Evolutionary conservation across 2,113 vertebrate species (phyloP), one percentile per base, ranked within the genome.

Genomic region (Cynoglossus semilaevis): DNA sequence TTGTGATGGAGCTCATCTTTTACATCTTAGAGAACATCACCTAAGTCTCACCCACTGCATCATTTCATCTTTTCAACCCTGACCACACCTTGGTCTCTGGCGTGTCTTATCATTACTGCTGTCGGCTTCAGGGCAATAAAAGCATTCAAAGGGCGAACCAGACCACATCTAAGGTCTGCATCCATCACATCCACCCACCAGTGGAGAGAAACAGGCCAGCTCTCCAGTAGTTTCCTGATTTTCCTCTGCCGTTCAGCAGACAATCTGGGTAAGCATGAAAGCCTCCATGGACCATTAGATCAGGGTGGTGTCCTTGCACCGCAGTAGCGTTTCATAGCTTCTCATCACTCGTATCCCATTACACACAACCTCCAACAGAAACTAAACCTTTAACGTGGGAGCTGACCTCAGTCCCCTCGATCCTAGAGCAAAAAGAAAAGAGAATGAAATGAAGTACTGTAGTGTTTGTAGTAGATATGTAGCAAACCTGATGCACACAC

Each of bases 11-110:
- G 84, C 93, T 98, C 78, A 93, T 96, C 87, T 98, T 98, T 88
- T 98, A 97, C 91, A 96, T 98, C 84, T 90, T 98, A 82, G 96
- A 98, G 84, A 96, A 94, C 89, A 95, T 97, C 82, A 93, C 93
- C 53, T 98, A 91, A 79, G 57, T 14, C 4, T 0, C 48, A 15
- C 15, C 15, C 16, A 1, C 29, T 75, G 77, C 17, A 48, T 19
- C 1, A 12, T 15, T 18, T 41, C 34, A 46, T 70, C 53, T 42
- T 55, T 46, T 48, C n/a, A 53, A 69, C 68, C 59, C 62, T 46
- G 72, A 77, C 66, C 62, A 60, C 65, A 4, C 40, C 52, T 69
- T 62, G 51, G 53, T 58, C 49, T 63, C 47, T 9, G 14, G 71
- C 67, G 52, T 36, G 51, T 63, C 63, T 55, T 54, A 56, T 54